Evolutionary conservation across 2,797 vertebrate genomes (phyloP), one percentile per base, ranked within the genome.

Genomic region (Ispidina lecontei): DNA sequence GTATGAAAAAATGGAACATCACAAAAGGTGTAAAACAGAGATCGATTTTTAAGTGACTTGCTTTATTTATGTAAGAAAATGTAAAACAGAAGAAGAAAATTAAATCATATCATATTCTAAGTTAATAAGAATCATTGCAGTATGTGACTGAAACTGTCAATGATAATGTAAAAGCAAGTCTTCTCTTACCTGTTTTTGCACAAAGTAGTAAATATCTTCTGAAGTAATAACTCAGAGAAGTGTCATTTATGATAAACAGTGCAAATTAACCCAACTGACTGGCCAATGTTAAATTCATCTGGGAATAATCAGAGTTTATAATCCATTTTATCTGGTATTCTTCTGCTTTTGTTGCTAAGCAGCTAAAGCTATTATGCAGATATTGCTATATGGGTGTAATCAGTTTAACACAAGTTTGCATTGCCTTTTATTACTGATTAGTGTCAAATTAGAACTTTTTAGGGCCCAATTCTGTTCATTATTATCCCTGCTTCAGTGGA

Each of bases 301-400:
- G 91, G 83, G 91, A 93, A 87, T 96, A 95, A 95, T 94, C 89
- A 94, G 74, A 83, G 52, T 3, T 47, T 86, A 59, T 97, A 97
- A 97, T 96, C 95, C 73, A 72, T 95, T 97, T 97, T 95, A 90
- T 92, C 39, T 68, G 94, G 87, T 90, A 86, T 81, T 84, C 87
- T 94, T 88, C 64, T 73, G 55, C 86, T 65, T 95, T 41, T 7
- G 97, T 97, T 97, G 96, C 96, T 96, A 96, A 90, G 96, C 86
- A 97, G 90, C 96, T 97, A 94, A 97, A 95, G 87, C 94, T 79
- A 87, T 97, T 95, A 92, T 87, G 56, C 35, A 85, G 85, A 80
- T 94, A 89, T 68, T 72, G 84, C 87, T 96, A 58, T 93, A 95
- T 84, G 89, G 58, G 39, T 83, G 35, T 96, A 97, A 97, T 97